Evolutionary conservation across 2,888 invertebrate genomes (phyloP), one percentile per base, ranked within the genome.

Genomic region (Drosophila rubida): DNA sequence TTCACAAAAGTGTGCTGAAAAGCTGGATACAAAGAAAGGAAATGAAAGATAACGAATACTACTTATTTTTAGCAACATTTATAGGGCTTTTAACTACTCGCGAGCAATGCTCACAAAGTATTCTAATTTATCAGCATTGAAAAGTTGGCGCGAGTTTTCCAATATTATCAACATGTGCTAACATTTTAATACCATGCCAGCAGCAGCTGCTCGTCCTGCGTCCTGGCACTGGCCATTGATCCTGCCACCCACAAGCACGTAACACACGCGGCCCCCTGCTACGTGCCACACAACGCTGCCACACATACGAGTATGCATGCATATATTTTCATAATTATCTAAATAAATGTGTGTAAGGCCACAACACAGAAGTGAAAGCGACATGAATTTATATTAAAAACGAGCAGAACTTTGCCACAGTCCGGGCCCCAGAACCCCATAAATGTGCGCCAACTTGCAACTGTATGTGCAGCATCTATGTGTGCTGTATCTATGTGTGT

Each of bases 321-420:
- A 80, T 83, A 80, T 75, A 83, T 83, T 75, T 80, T 80, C 78
- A 80, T 72, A 84, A 74, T 79, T 79, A 82, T 82, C 83, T 76
- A 82, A 79, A 79, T 82, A 79, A 82, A 78, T 78, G 82, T 79
- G 66, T 76, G 76, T 78, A 63, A 68, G 76, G 64, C 70, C 75
- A 74, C 72, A 71, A 60, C 69, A 66, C 53, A 64, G 55, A 70
- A 82, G 83, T 82, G 80, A 82, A 85, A 85, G 85, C 83, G 75
- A 65, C 78, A 81, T 81, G 84, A 84, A 81, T 84, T 81, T 76
- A 78, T 81, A 81, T 84, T 84, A 81, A 81, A 84, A 84, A 81
- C 80, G 70, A 67, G 67, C 59, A 62, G 59, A 79, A 76, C 64
- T 81, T 81, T 76, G 45, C 75, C 82, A 69, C 75, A 46, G 57